phyloP scores from a whole-genome alignment of 2,797 vertebrate species.

The Momotus momota region DNA sequence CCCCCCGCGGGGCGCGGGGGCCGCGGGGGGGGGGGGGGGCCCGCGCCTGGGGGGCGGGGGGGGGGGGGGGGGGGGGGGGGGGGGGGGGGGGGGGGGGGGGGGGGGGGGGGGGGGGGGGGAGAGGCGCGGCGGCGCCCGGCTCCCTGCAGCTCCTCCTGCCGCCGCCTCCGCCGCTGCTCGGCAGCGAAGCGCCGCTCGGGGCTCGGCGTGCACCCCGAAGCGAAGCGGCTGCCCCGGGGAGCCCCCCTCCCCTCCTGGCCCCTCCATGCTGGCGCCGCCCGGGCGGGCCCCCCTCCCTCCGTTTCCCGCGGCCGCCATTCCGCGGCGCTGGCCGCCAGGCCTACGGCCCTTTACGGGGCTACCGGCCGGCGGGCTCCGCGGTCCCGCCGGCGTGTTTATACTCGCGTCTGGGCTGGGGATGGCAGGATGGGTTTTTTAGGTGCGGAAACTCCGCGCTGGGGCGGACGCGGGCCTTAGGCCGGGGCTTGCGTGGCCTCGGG shows the following conservation, averaged over 20 bases:
- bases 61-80: too few species aligned
- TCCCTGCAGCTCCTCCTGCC: slow-evolving; percentile 40
- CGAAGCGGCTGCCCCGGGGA: neutral
- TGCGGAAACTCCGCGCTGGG: neutral
- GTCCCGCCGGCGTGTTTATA: neutral
- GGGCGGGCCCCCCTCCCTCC: neutral
- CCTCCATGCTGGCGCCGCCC: slow-evolving; percentile 46
- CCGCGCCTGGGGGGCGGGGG: too few species aligned
- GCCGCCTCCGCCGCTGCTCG: neutral
- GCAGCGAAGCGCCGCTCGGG: slow-evolving; percentile 57
- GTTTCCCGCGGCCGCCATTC: neutral
- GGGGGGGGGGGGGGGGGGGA: neutral
- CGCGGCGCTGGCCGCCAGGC: neutral
- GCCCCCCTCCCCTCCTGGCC: neutral
- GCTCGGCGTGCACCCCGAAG: slow-evolving; percentile 36
- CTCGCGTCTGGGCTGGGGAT: neutral
- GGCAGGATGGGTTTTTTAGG: neutral
- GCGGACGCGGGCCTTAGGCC: neutral
- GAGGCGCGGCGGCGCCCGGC: slow-evolving; percentile 26
- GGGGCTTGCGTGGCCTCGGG: neutral
- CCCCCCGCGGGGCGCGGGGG: too few species aligned
- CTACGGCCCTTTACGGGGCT: neutral
- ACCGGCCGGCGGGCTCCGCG: neutral
- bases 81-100: slow-evolving; percentile 84
- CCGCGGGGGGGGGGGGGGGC: too few species aligned